phyloP scores from a whole-genome alignment of 2,113 vertebrate species.

The Crotalus horridus region DNA sequence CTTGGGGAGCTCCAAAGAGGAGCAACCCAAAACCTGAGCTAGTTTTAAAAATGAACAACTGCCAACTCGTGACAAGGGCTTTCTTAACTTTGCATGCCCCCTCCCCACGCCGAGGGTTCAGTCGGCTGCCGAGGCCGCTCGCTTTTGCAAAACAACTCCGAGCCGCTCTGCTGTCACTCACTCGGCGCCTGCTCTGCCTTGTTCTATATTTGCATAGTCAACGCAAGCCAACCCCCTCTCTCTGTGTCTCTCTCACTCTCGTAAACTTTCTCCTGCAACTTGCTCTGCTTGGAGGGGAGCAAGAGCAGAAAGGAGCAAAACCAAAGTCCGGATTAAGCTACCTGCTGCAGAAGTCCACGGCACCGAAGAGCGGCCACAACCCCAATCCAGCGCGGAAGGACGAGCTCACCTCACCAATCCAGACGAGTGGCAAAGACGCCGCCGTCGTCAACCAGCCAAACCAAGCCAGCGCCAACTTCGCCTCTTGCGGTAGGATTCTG shows the following conservation, averaged over 20 bases:
- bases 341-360: conserved; percentile 17
- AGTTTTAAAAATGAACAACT: neutral
- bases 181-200: neutral
- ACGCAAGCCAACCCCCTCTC: neutral
- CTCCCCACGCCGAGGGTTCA: neutral
- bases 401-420: neutral
- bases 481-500: conserved; percentile 66
- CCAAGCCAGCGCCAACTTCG: conserved; percentile 64
- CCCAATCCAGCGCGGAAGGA: fast-evolving
- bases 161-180: neutral
- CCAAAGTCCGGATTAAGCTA: neutral
- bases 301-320: conserved; percentile 4
- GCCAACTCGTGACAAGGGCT: neutral
- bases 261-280: neutral
- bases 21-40: neutral
- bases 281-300: neutral
- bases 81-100: neutral
- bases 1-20: neutral
- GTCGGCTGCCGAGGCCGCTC: neutral
- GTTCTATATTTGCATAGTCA: neutral
- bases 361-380: conserved; percentile 40
- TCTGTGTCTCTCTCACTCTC: neutral
- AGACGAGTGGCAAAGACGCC: neutral
- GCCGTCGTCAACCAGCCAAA: neutral
- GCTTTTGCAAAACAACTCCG: neutral